Evolutionary conservation across 2,797 vertebrate species (phyloP), one percentile per base, ranked within the genome.

Genomic region (Sebastes glaucus): DNA sequence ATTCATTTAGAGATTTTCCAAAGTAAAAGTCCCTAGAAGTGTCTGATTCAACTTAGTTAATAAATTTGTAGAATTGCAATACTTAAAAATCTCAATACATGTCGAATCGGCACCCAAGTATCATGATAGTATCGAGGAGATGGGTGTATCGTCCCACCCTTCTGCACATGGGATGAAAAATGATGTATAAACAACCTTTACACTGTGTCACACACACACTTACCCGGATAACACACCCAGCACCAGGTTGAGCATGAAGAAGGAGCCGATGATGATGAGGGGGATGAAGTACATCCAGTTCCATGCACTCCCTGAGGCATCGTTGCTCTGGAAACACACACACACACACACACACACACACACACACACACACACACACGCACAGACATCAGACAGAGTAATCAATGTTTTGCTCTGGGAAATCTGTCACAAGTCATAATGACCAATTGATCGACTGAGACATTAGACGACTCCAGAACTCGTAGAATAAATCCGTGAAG

Each of bases 201-300:
- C 18, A 6, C 1, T 32, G 1, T 27, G n/a, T 68, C 53, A 32
- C 4, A 33, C 18, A 38, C 33, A 77, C 49, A 89, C 97, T 95
- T 93, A 98, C 98, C 98, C 98, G 22, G 98, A 99, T 84, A 99
- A 94, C 83, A 98, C 98, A 83, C 98, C 98, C 91, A 99, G 96
- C 86, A 99, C 98, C 85, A 99, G 96, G 94, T 98, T 99, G 87
- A 99, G 97, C 98, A 99, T 98, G 94, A 99, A 99, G 95, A 99
- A 99, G 90, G 98, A 99, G 89, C 98, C 98, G 3, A 99, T 98
- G 94, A 99, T 99, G 95, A 99, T 99, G 94, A 99, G 97, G 61
- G 98, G 97, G 85, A 99, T 97, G 94, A 99, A 99, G 94, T 99
- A 99, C 93, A 99, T 95, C 98, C 98, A 99, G 94, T 99, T 99